Base-by-base conservation (phyloP, 2,888 invertebrate species). In the Taphrorychus bicolor region DNA sequence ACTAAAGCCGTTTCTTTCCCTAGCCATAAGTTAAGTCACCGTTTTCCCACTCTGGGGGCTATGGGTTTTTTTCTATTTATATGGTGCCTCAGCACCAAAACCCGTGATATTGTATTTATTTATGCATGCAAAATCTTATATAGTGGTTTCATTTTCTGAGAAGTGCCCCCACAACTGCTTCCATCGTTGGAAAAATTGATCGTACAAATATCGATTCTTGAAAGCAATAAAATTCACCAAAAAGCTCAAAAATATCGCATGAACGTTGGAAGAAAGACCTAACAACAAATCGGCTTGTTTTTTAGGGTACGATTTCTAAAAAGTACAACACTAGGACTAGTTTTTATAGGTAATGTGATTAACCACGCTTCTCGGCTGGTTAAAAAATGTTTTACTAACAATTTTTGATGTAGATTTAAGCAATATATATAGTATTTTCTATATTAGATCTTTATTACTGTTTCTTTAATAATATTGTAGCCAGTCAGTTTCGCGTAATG, bases 341-440 rank as follows among this genome's bases (percentile, higher is more conserved):
- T 71, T 73, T n/a, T n/a, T n/a, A n/a, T 65, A 75, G 53, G 40
- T 70, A 70, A 74, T 80, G 81, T 81, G 80, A 80, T 81, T 78
- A 79, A 45, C 45, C 45, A 79, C 78, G 62, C 45, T 61, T 69
- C 51, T 71, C 70, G 73, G 72, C 59, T 59, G 76, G 76, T 77
- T 78, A 76, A 77, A 78, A 79, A n/a, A 45, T 45, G 14, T 7
- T 45, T 45, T 45, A 45, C 14, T 45, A 45, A 45, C 45, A 71
- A 72, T 78, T 78, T 78, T n/a, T n/a, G n/a, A 61, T 75, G 77
- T 78, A 78, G 79, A 74, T 70, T 71, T 77, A 45, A 45, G 45
- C 16, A 45, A 45, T 16, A n/a, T n/a, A n/a, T n/a, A 45, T 74
- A 77, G 75, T 77, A 75, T 76, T 72, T 76, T 74, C 45, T 45